Percentiles rank a stretch among this genome's conserved stretches.
These are phyloP conservation scores for Lucinisca nassula DNA, from an alignment of 2,888 invertebrate species.

Conservation along the genomic window DNA sequence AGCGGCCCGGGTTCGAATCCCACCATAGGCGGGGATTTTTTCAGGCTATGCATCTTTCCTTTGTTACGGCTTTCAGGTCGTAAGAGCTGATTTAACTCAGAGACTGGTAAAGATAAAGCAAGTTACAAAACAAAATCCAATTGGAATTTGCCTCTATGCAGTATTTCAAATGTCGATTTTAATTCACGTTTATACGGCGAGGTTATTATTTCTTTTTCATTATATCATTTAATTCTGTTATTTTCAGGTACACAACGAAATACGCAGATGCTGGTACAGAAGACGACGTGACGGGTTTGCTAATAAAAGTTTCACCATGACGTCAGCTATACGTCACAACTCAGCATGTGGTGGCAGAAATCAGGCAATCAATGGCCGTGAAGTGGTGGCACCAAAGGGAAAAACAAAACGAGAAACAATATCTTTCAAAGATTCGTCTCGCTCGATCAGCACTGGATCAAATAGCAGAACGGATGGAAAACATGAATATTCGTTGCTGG, in stretches of 20 bases:
- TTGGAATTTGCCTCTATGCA: no score
- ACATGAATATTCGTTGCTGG: background rate
- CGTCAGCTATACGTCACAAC: conserved; percentile 22
- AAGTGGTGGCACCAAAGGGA: background rate
- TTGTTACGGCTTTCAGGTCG: no score
- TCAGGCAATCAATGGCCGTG: background rate
- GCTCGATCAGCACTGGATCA: background rate
- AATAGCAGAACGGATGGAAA: background rate
- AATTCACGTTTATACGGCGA: no score
- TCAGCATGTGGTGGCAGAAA: background rate
- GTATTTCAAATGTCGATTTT: no score
- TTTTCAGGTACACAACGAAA: conserved; percentile 57
- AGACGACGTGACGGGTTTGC: conserved; percentile 30
- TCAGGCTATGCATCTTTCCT: no score
- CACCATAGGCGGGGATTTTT: no score
- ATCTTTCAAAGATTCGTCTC: background rate
- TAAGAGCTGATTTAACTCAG: no score
- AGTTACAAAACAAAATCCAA: no score
- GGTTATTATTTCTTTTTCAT: no score
- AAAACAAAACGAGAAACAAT: background rate
- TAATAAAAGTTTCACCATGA: conserved; percentile 48
- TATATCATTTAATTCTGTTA: no score
- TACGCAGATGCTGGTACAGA: conserved; percentile 51
- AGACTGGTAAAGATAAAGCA: no score
- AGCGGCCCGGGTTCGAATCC: no score